These are phyloP conservation scores for Nephrocerus scutellatus DNA, from an alignment of 2,888 invertebrate genomes.

Conservation along the genomic window DNA sequence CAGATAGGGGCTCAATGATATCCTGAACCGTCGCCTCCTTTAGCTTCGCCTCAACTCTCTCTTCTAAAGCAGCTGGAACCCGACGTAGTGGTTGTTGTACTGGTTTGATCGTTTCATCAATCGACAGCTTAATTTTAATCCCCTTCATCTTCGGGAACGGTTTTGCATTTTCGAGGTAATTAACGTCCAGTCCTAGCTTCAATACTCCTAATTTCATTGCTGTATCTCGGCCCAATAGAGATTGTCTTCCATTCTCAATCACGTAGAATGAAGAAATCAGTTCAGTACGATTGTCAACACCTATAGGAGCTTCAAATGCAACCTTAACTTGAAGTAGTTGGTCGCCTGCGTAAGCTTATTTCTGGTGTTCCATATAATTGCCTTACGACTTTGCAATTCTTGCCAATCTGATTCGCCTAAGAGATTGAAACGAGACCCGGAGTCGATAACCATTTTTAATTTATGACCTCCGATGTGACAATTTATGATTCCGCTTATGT, in stretches of 20 bases:
- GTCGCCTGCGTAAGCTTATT: conserved; percentile 2
- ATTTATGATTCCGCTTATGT: no score
- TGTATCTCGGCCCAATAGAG: conserved; percentile 2
- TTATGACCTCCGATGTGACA: conserved; percentile 4
- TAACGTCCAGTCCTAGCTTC: conserved; percentile 11
- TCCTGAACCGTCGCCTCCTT: conserved; percentile 23
- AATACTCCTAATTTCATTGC: conserved; percentile 8
- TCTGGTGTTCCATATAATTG: background rate
- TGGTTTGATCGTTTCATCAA: conserved; percentile 25
- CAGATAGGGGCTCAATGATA: conserved; percentile 31
- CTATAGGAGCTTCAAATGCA: conserved; percentile 8
- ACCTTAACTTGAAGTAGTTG: conserved; percentile 6
- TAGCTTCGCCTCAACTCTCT: conserved; percentile 10
- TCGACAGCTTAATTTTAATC: conserved; percentile 25
- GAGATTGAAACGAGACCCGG: conserved; percentile 8
- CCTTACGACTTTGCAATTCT: background rate
- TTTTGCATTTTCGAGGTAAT: conserved; percentile 5
- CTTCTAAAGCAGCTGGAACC: conserved; percentile 29
- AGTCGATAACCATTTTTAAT: conserved; percentile 9
- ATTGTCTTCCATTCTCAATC: conserved; percentile 9
- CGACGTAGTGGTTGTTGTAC: conserved; percentile 29
- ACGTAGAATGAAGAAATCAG: conserved; percentile 13
- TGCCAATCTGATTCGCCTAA: conserved; percentile 9
- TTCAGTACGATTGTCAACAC: background rate
- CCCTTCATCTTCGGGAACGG: conserved; percentile 27